Percentiles rank a stretch among this genome's conserved stretches.
These are phyloP conservation scores for Dynastes hyllus DNA, from an alignment of 2,888 invertebrate genomes.

Conservation along the genomic window DNA sequence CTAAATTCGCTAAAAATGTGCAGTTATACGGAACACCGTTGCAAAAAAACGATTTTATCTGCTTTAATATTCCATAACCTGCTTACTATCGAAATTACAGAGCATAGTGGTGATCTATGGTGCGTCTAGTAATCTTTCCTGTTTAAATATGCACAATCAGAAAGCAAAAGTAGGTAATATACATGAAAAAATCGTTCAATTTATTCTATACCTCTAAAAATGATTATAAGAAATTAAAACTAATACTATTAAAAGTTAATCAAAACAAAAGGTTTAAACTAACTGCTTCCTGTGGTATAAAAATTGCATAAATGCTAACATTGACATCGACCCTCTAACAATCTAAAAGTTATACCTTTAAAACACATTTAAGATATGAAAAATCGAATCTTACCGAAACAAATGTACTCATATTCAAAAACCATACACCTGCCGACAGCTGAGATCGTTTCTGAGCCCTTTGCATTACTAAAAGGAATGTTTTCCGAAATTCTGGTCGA, in stretches of 20 bases:
- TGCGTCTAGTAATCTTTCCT: neutral
- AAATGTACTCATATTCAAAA: constrained; percentile 13
- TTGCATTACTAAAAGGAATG: neutral
- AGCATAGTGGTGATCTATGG: neutral
- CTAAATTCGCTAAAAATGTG: too few species aligned
- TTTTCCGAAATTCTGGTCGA: neutral
- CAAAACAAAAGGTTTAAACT: too few species aligned
- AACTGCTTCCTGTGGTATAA: neutral
- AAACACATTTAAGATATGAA: neutral
- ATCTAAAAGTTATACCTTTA: neutral
- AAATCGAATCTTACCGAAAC: constrained; percentile 2
- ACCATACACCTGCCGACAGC: constrained; percentile 6
- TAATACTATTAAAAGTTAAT: too few species aligned
- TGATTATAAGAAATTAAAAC: too few species aligned
- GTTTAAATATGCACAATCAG: too few species aligned
- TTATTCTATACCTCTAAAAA: too few species aligned
- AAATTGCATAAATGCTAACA: constrained; percentile 1
- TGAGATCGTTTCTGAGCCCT: neutral
- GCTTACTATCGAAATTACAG: neutral
- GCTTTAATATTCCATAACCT: constrained; percentile 1
- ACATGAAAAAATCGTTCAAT: too few species aligned
- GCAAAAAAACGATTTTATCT: too few species aligned
- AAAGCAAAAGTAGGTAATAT: too few species aligned
- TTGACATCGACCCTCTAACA: constrained; percentile 3
- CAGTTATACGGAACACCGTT: too few species aligned